Evolutionary conservation across 2,797 vertebrate genomes (phyloP), one percentile per base, ranked within the genome.

Genomic region (Cossypha dichroa): DNA sequence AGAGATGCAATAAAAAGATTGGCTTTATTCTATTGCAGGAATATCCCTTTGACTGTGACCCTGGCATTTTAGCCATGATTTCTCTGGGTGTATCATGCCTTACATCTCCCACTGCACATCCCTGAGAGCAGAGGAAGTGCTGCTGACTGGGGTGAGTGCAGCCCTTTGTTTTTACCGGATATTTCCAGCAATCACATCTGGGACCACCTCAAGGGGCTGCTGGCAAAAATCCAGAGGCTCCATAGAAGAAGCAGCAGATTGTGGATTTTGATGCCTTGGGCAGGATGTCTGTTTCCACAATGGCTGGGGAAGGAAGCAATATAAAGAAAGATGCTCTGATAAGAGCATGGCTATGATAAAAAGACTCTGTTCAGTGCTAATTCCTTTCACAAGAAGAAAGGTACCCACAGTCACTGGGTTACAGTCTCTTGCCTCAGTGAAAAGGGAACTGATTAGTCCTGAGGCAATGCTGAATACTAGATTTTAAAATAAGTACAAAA

Each of bases 81-180:
- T 93, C 97, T n/a, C 51, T 51, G 49, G 85, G 63, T 95, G 92
- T 88, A 31, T 96, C 33, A 76, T 68, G 58, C 89, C 85, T 58
- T 96, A 97, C 68, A 59, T 95, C 72, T 89, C 97, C 48, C 94
- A 96, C 92, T 97, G 91, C 56, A 93, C 96, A 22, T 49, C 97
- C 90, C 95, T 97, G 91, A 89, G 92, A 74, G 92, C 88, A 33
- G 81, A 96, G 80, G 97, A 98, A 93, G 96, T 96, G 84, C 81
- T 96, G 92, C 76, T 86, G 21, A 93, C 95, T 28, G 93, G 97
- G 92, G 93, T 96, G 77, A 96, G 95, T 79, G 54, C 81, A 70
- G 76, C 13, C 74, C 64, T 90, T 97, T 93, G 87, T 91, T 76
- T 84, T 74, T 40, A 78, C 83, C 91, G 87, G 92, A 82, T 95